A percentile compares a stretch with the other conserved stretches of the same genome.
Conservation (phyloP, 2,113 vertebrate genomes). For the Hemicordylus capensis region DNA sequence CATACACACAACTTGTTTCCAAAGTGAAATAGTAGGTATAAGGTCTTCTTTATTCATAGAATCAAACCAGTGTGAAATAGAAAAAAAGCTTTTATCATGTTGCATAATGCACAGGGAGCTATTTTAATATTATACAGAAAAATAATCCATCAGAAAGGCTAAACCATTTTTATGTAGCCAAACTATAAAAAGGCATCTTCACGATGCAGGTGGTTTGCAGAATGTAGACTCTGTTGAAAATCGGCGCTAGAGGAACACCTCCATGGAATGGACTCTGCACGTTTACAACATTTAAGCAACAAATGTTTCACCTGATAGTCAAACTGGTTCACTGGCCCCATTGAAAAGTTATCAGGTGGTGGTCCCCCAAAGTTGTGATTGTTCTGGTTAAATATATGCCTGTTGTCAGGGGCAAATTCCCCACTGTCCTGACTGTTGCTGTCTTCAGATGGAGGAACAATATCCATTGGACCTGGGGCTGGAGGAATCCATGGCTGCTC, state of each 20-base stretch:
- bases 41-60: constrained; percentile 62
- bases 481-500: constrained; percentile 96
- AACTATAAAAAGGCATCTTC: constrained; percentile 61
- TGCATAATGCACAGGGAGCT: constrained; percentile 47
- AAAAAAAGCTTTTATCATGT: neutral
- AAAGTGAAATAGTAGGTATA: neutral
- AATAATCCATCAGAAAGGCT: constrained; percentile 42
- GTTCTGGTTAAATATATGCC: constrained; percentile 96
- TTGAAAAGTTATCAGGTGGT: constrained; percentile 96
- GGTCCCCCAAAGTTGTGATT: constrained; percentile 98
- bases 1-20: constrained; percentile 2
- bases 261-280: constrained; percentile 73
- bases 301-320: constrained; percentile 98
- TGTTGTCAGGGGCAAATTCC: constrained; percentile 93
- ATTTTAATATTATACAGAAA: constrained; percentile 56
- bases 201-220: constrained; percentile 36
- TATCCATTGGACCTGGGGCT: constrained; percentile 92
- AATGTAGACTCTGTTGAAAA: constrained; percentile 70
- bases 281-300: constrained; percentile 79
- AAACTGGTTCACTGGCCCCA: constrained; percentile 98
- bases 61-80: constrained; percentile 49
- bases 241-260: constrained; percentile 73
- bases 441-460: constrained; percentile 95
- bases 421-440: constrained; percentile 98
- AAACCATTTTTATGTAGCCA: constrained; percentile 27